These are phyloP conservation scores for Thaumetopoea pityocampa DNA, from an alignment of 1,140 invertebrate species.

Conservation along the genomic window DNA sequence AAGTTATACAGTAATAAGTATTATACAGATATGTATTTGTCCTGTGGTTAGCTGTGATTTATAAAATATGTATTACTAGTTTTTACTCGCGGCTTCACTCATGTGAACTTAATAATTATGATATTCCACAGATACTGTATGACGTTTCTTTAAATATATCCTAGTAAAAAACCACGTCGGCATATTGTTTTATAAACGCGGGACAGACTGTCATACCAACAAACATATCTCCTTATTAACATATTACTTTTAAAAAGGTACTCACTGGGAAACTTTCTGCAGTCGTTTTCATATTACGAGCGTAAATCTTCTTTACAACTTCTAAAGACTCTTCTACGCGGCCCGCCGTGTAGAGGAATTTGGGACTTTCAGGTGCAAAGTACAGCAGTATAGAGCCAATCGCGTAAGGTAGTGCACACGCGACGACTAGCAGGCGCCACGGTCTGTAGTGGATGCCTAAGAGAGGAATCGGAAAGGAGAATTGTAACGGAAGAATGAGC, in stretches of 20 bases:
- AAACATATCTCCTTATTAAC: too few relatives aligned
- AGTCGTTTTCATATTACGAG: slow-evolving; percentile 71
- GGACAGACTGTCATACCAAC: too few relatives aligned
- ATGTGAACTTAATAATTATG: too few relatives aligned
- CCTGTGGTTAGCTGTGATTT: too few relatives aligned
- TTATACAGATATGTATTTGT: too few relatives aligned
- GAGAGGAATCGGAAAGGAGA: slow-evolving; percentile 46
- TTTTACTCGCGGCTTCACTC: too few relatives aligned
- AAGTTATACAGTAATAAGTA: too few relatives aligned
- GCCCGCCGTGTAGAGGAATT: slow-evolving; percentile 79
- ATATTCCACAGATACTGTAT: too few relatives aligned
- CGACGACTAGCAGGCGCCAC: slow-evolving; percentile 82
- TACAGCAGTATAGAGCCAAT: slow-evolving; percentile 76
- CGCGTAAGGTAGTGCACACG: slow-evolving; percentile 80
- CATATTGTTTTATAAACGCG: too few relatives aligned
- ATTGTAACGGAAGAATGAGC: slow-evolving; percentile 79
- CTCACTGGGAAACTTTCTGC: slow-evolving; percentile 51
- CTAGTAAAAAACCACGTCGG: too few relatives aligned
- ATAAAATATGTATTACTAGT: too few relatives aligned
- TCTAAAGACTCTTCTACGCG: slow-evolving; percentile 75
- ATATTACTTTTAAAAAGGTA: not conserved
- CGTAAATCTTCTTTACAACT: slow-evolving; percentile 76
- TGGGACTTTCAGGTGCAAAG: slow-evolving; percentile 83
- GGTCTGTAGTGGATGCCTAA: slow-evolving; percentile 73
- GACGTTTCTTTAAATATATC: too few relatives aligned